phyloP scores from a whole-genome alignment of 30 jellyfish, hydroid and myxozoan genomes.

The Aurelia sp. region DNA sequence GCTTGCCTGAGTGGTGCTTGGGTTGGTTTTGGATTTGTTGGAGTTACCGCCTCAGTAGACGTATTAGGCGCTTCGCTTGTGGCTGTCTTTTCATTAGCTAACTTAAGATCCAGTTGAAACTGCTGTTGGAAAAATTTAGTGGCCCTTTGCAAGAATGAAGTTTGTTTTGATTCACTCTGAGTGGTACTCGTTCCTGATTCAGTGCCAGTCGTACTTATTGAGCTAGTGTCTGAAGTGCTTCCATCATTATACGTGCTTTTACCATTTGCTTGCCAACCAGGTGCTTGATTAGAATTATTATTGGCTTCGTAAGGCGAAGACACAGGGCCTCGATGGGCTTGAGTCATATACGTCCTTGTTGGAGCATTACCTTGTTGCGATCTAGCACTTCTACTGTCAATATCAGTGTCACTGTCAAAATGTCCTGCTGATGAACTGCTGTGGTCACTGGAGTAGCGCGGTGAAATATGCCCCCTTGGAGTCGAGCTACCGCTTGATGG shows the following conservation, averaged over 20 bases:
- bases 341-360: neutral
- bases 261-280: neutral
- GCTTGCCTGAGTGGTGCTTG: neutral
- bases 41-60: slow-evolving; percentile 42
- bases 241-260: neutral
- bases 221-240: slow-evolving; percentile 1
- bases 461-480: slow-evolving; percentile 13
- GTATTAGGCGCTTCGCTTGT: slow-evolving; percentile 26
- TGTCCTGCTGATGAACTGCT: neutral
- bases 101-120: slow-evolving; percentile 64
- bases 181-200: slow-evolving; percentile 12
- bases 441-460: neutral
- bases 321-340: neutral
- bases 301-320: neutral
- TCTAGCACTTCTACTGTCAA: neutral
- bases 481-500: slow-evolving; percentile 27
- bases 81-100: slow-evolving; percentile 52
- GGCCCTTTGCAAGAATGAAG: slow-evolving; percentile 90
- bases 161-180: slow-evolving; percentile 19
- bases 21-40: neutral
- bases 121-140: slow-evolving; percentile 91
- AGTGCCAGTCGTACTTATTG: neutral
- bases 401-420: too few species aligned
- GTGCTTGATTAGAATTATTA: neutral
- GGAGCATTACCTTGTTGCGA: neutral